These are phyloP conservation scores for Leptinotarsa lineolata DNA, from an alignment of 1,140 invertebrate species.

Conservation along the genomic window DNA sequence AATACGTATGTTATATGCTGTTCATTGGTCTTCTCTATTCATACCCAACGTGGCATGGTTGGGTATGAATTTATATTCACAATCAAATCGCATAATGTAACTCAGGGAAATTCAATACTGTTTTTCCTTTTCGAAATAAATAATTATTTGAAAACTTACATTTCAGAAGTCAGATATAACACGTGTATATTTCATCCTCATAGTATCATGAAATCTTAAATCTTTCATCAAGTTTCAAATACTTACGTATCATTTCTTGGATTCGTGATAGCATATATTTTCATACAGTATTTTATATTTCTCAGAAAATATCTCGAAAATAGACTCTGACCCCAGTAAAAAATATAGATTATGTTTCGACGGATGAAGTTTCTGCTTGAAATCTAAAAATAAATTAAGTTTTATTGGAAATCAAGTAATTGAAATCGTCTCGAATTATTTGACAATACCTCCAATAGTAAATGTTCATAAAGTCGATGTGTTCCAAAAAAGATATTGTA, in stretches of 20 bases:
- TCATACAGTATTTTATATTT: conserved; percentile 50
- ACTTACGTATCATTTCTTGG: conserved; percentile 61
- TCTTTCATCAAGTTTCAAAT: no score
- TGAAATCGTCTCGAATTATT: conserved; percentile 19
- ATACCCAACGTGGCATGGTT: no score
- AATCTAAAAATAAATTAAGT: conserved; percentile 36
- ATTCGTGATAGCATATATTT: conserved; percentile 61
- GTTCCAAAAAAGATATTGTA: conserved; percentile 39
- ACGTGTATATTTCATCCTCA: not conserved
- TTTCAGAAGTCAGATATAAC: no score
- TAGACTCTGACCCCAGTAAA: conserved; percentile 46
- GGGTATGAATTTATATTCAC: no score
- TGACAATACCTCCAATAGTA: conserved; percentile 40
- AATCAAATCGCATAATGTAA: no score
- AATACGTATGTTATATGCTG: no score
- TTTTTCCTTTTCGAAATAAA: not conserved
- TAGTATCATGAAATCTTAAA: no score
- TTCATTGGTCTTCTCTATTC: no score
- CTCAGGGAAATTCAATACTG: no score
- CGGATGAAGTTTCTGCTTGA: conserved; percentile 48
- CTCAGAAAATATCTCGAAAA: conserved; percentile 45
- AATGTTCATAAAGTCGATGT: conserved; percentile 41
- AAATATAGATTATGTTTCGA: conserved; percentile 50
- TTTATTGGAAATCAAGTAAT: not conserved
- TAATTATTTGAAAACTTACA: no score